Evolutionary conservation across 2,797 vertebrate species (phyloP), one percentile per base, ranked within the genome.

Genomic region (Lates japonicus): DNA sequence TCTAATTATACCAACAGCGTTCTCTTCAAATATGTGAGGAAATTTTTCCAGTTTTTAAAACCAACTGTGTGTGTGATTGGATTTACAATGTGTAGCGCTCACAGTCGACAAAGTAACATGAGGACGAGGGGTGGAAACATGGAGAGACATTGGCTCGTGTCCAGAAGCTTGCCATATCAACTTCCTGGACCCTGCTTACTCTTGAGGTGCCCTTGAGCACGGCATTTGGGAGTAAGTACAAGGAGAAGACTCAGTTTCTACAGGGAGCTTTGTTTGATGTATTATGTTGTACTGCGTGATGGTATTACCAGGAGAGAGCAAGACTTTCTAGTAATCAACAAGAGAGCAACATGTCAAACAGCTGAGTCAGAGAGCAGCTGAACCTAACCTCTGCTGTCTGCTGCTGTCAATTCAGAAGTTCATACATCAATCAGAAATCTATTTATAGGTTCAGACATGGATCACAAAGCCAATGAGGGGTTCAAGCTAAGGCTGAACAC

Each of bases 281-380:
- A 51, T 51, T 35, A 33, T 12, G 3, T 8, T 19, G 11, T 5
- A 19, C 19, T 22, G 16, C 1, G 3, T 13, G 44, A n/a, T 16
- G 3, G 1, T 37, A 33, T 57, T 13, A 19, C 4, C 2, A 25
- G 29, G 44, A 69, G 41, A 25, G 19, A 52, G 37, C 20, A 10
- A 60, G 37, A n/a, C 31, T 2, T n/a, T 25, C 31, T 4, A 48
- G 8, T 16, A 35, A 42, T 25, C 54, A 19, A 10, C 9, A 11
- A 1, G 11, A 55, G 46, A 35, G 7, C 17, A 48, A 63, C 13
- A 14, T 3, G 17, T 52, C 20, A 5, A 11, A 33, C 12, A 66
- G 9, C 13, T 44, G 42, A 54, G 65, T 29, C 25, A 29, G 25
- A 29, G 25, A 29, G 25, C 76, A 80, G 76, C 79, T 84, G 78